Percentiles rank a stretch among this genome's conserved stretches.
Conservation (phyloP, 1,140 invertebrate genomes). For the Halictus rubicundus region DNA sequence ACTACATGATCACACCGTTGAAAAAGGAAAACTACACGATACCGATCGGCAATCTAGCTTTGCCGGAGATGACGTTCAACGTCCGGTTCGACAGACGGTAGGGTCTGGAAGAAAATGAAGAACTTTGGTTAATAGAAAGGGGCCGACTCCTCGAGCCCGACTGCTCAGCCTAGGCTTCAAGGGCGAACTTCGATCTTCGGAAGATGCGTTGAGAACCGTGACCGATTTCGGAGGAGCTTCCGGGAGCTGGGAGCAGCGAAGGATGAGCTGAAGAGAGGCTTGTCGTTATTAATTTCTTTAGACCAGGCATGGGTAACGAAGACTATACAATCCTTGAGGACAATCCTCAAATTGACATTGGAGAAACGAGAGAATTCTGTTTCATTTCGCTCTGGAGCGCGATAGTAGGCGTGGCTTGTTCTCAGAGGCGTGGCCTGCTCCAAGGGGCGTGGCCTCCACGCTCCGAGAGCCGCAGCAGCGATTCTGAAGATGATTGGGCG, state of each 20-base stretch:
- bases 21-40: constrained; percentile 79
- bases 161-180: constrained; percentile 22
- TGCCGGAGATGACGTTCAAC: constrained; percentile 85
- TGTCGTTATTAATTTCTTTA: neutral
- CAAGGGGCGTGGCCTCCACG: too few relatives aligned
- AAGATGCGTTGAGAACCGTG: neutral
- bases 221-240: too few relatives aligned
- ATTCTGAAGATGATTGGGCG: too few relatives aligned
- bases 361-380: too few relatives aligned
- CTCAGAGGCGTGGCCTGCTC: too few relatives aligned
- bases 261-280: constrained; percentile 52
- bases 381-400: too few relatives aligned
- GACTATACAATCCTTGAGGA: too few relatives aligned
- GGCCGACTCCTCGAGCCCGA: constrained; percentile 3
- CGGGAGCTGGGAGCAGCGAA: neutral
- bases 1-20: constrained; percentile 85
- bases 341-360: too few relatives aligned
- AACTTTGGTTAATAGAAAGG: neutral
- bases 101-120: neutral
- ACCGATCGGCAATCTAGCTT: constrained; percentile 85
- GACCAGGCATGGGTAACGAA: too few relatives aligned
- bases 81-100: constrained; percentile 82
- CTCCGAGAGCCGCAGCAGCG: too few relatives aligned
- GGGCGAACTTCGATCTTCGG: neutral
- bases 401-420: too few relatives aligned